A percentile compares a stretch with the other conserved stretches of the same genome.
phyloP scores from a whole-genome alignment of 2,113 vertebrate species.

The Hipposideros armiger region DNA sequence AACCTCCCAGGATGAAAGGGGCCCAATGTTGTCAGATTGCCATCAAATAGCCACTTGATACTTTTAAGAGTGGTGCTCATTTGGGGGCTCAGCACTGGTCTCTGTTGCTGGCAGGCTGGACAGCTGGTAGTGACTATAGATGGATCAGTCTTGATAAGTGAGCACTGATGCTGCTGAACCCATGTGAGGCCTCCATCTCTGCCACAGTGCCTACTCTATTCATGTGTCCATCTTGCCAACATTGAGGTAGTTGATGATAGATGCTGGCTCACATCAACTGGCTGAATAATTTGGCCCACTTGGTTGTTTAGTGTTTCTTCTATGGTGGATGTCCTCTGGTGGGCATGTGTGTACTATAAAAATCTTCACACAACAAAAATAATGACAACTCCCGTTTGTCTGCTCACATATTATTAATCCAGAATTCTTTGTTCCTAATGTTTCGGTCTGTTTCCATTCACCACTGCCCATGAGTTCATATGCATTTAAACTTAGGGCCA shows the following conservation, averaged over 20 bases:
- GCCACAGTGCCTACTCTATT: not conserved
- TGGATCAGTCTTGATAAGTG: not conserved
- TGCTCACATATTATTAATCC: not conserved
- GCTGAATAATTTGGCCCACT: not conserved
- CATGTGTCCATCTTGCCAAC: not conserved
- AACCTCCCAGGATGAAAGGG: not conserved
- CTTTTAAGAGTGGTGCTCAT: slow-evolving; percentile 3
- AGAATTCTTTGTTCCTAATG: not conserved
- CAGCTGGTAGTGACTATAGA: not conserved
- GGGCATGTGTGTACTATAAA: not conserved
- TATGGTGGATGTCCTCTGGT: not conserved
- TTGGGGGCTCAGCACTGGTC: not conserved
- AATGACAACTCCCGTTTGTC: not conserved
- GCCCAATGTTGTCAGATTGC: not conserved
- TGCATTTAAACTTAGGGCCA: not conserved
- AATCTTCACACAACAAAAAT: not conserved
- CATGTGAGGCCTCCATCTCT: too few species aligned
- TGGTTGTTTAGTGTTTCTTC: not conserved
- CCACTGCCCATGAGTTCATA: not conserved
- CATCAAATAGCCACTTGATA: not conserved
- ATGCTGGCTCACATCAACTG: not conserved
- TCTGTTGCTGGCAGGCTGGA: not conserved
- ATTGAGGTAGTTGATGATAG: not conserved
- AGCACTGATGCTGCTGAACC: not conserved
- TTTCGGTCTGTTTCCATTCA: not conserved